Conservation (phyloP, 1,140 invertebrate genomes). For the Scaptomyza graminum region DNA sequence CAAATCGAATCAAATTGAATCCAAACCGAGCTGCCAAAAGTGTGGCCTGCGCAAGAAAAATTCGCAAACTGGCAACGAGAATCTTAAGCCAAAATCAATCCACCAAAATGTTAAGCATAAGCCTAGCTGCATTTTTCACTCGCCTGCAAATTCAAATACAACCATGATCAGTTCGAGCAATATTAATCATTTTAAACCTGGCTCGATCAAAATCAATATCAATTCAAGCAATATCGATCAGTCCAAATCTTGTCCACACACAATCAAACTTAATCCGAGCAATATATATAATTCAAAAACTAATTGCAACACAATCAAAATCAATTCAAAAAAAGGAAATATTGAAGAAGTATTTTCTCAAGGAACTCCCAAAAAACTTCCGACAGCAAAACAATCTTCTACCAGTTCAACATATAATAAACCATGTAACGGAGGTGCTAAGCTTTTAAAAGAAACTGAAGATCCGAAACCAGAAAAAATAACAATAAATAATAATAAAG, state of each 20-base stretch:
- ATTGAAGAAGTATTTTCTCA: neutral
- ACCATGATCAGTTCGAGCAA: too few relatives aligned
- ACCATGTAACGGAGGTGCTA: too few relatives aligned
- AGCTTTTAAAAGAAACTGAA: too few relatives aligned
- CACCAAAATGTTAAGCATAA: neutral
- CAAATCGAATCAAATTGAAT: neutral
- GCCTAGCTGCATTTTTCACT: neutral
- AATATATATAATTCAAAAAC: neutral
- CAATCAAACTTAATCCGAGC: too few relatives aligned
- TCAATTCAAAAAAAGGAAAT: neutral
- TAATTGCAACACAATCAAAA: neutral
- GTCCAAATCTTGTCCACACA: too few relatives aligned
- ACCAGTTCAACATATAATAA: neutral
- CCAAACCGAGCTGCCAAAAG: conserved; percentile 8
- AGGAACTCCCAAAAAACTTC: neutral
- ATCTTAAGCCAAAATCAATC: neutral
- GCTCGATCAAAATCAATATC: too few relatives aligned
- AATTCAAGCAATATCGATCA: too few relatives aligned
- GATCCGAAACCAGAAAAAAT: too few relatives aligned
- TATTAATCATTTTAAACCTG: neutral
- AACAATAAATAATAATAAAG: too few relatives aligned
- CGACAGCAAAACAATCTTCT: neutral
- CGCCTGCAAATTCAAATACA: neutral
- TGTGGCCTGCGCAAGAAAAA: conserved; percentile 13
- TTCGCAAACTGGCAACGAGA: neutral